A percentile compares a stretch with the other conserved stretches of the same genome.
Conservation (phyloP, 1,140 invertebrate genomes). For the Achroia grisella region DNA sequence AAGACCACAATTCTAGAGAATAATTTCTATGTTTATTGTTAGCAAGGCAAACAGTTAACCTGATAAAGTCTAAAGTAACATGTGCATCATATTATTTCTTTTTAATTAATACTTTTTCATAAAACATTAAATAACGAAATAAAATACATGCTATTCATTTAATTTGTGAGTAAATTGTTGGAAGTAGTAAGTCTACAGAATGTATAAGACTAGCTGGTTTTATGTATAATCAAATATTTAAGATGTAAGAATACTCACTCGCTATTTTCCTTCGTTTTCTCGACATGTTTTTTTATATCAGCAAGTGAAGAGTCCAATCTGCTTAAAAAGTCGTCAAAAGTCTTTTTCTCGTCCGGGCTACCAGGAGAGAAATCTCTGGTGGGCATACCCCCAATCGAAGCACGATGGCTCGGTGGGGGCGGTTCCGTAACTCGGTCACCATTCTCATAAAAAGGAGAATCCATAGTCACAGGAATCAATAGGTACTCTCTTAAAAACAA, state of each 20-base stretch:
- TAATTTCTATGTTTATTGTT: too few relatives aligned
- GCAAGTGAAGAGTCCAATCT: constrained; percentile 92
- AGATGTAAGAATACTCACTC: constrained; percentile 77
- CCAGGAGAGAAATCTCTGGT: constrained; percentile 69
- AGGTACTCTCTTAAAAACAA: constrained; percentile 88
- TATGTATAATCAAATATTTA: too few relatives aligned
- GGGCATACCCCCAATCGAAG: constrained; percentile 73
- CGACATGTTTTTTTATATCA: constrained; percentile 88
- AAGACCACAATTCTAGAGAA: too few relatives aligned
- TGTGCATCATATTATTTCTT: too few relatives aligned
- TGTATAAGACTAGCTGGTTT: too few relatives aligned
- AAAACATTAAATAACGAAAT: too few relatives aligned
- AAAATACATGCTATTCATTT: too few relatives aligned
- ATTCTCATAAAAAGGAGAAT: constrained; percentile 75
- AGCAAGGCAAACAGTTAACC: too few relatives aligned
- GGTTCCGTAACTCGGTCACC: constrained; percentile 56
- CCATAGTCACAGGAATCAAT: constrained; percentile 83
- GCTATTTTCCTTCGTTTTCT: constrained; percentile 83
- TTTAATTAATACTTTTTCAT: too few relatives aligned
- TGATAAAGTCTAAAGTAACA: too few relatives aligned
- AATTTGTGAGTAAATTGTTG: too few relatives aligned
- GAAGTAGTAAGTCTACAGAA: too few relatives aligned
- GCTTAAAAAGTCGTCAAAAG: constrained; percentile 86
- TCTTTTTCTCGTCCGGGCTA: constrained; percentile 80
- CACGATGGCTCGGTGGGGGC: constrained; percentile 49